Conservation (phyloP, 30 jellyfish, hydroid and myxozoan genomes). For the Turritopsis rubra region DNA sequence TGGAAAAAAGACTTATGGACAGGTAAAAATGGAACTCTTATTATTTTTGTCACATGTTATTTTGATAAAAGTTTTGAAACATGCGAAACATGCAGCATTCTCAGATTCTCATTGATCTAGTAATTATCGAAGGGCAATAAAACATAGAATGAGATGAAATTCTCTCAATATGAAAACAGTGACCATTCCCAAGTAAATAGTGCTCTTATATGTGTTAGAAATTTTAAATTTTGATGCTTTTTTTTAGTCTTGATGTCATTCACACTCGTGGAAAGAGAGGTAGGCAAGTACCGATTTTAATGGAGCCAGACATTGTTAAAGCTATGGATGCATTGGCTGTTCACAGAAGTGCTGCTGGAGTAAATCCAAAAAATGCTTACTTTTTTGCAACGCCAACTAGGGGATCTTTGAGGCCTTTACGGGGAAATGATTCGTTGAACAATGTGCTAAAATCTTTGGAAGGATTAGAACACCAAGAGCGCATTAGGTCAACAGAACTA, state of each 20-base stretch:
- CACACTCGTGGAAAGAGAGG: conserved; percentile 33
- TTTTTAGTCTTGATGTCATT: conserved; percentile 6
- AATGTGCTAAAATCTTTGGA: not conserved
- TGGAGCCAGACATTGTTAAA: not conserved
- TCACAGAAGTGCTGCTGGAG: conserved; percentile 12
- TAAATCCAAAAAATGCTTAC: conserved; percentile 3
- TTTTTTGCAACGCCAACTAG: conserved; percentile 35
- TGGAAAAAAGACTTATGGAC: conserved; percentile 24
- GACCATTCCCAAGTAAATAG: too few relatives aligned
- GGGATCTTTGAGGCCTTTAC: conserved; percentile 7
- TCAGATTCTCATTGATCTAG: too few relatives aligned
- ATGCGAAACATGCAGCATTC: too few relatives aligned
- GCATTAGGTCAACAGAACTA: not conserved
- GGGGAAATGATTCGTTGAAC: conserved; percentile 33
- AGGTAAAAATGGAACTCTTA: conserved; percentile 15
- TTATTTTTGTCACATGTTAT: too few relatives aligned
- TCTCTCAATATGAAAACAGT: too few relatives aligned
- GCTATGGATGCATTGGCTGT: conserved; percentile 31
- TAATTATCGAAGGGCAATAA: too few relatives aligned
- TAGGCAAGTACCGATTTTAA: conserved; percentile 23
- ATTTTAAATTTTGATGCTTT: not conserved
- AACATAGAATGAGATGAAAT: too few relatives aligned
- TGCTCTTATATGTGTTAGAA: too few relatives aligned
- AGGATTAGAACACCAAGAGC: not conserved
- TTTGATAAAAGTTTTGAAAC: too few relatives aligned